Base-by-base conservation (phyloP, 2,113 vertebrate species). In the Tragelaphus buxtoni region DNA sequence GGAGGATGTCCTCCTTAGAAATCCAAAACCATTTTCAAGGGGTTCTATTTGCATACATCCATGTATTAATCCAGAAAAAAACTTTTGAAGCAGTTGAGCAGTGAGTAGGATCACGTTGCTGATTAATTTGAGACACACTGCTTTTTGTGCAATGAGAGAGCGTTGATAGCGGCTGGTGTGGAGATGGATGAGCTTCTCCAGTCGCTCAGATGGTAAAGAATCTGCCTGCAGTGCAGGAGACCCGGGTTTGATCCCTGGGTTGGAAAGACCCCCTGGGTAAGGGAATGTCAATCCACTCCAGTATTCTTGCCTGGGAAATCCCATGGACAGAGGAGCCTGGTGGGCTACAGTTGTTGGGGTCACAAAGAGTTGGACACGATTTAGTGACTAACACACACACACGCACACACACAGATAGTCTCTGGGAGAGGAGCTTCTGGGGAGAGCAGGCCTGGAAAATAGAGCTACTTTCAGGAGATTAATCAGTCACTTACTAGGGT, bases 61-160 rank as follows among this genome's bases (percentile, higher is more conserved):
- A 65, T 63, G 96, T 76, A 79, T 65, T 63, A 84, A 88, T 88
- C 82, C 74, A 89, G 77, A 69, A 58, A 86, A 86, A 83, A 65
- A 32, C 65, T 74, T 88, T 56, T 42, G 65, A 60, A 96, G 88
- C 81, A 28, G 26, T 60, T 42, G 60, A 90, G 58, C 58, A 72
- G 63, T 83, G 51, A n/a, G 18, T 30, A 72, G 49, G 65, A n/a
- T 35, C 65, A 51, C 51, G 26, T 4, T 88, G 47, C 63, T 92
- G 91, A 93, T 47, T 45, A 93, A 88, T 87, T 92, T 60, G 87
- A 83, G 88, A 88, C 30, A 47, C 26, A 26, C 24, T 45, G 53
- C 49, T 81, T 90, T 28, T 82, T 86, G 95, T 51, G 90, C 47
- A 72, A 90, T 91, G n/a, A 69, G 91, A 93, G 89, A 55, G 65